Conservation (phyloP, 2,888 invertebrate species). For the Smittia sp. region DNA sequence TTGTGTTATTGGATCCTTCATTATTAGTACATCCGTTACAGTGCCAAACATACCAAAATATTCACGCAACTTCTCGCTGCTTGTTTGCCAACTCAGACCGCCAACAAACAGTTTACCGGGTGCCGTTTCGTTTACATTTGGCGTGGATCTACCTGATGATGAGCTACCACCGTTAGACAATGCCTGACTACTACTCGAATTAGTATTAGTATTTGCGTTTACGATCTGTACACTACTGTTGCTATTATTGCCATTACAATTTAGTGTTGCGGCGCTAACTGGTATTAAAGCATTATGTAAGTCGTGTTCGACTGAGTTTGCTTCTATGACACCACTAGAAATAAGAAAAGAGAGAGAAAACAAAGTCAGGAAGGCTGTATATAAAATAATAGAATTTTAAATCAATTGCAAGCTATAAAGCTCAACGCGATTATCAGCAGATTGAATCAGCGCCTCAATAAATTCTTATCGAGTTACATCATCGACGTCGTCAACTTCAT, state of each 20-base stretch:
- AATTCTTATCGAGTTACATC: conserved; percentile 14
- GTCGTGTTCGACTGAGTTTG: conserved; percentile 52
- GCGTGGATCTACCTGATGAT: conserved; percentile 75
- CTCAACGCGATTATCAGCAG: not conserved
- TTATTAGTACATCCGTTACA: conserved; percentile 86
- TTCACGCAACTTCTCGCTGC: conserved; percentile 85
- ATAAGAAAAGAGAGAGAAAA: conserved; percentile 48
- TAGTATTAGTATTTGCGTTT: conserved; percentile 42
- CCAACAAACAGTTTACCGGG: conserved; percentile 88
- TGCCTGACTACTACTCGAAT: conserved; percentile 41
- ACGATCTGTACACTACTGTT: conserved; percentile 44
- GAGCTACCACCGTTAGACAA: conserved; percentile 52
- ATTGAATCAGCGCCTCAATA: not conserved
- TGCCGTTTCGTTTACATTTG: conserved; percentile 65
- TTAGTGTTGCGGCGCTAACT: conserved; percentile 49
- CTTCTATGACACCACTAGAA: conserved; percentile 59
- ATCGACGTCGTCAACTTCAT: not conserved
- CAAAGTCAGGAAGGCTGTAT: not conserved
- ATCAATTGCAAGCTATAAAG: not conserved
- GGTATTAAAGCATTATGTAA: conserved; percentile 52
- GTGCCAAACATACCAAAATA: conserved; percentile 91
- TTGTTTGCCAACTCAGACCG: conserved; percentile 90
- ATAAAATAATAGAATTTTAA: conserved; percentile 44
- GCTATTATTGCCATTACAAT: conserved; percentile 46
- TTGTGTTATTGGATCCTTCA: conserved; percentile 93